Evolutionary conservation across 1,140 invertebrate species (phyloP), one percentile per base, ranked within the genome.

Genomic region (Atta cephalotes): DNA sequence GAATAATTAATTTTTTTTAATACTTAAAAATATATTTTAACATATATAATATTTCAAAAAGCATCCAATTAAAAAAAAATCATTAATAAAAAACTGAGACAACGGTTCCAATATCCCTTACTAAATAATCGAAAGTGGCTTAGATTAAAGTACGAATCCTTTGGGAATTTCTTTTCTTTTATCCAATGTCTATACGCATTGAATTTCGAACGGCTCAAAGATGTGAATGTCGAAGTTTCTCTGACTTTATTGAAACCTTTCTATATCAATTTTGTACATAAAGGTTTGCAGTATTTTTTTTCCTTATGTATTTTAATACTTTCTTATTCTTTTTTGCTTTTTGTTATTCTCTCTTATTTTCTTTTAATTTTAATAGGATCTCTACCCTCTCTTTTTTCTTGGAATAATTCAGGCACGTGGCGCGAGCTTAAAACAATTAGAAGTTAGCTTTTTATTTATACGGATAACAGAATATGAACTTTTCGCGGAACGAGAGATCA

Each of bases 361-460:
- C 1, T 51, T 76, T 3, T 28, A 62, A 84, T 63, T 63, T 84
- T 25, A 51, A 74, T 63, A 28, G 31, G 25, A 62, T 25, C 14
- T 18, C 18, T 12, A 2, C 0, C 10, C 7, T 0, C 0, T 10
- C 3, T 58, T 62, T 62, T 76, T 62, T 39, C 14, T 16, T 60
- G 10, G 25, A 49, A 18, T 60, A 72, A 62, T 21, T 62, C n/a
- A 39, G 16, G 9, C 5, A 18, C 18, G 7, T 25, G 21, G 10
- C 21, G 31, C n/a, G 35, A 62, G 6, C 25, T 6, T 16, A 25
- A 82, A 35, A 81, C 14, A 62, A 49, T 45, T 35, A 12, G 16
- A 45, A 66, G 21, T 14, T 49, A 72, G 6, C 16, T n/a, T 10
- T 70, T 1, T 31, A 84, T 63, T n/a, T 82, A 25, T 18, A 21